phyloP scores from a whole-genome alignment of 2,113 vertebrate species.

The Chitala chitala region DNA sequence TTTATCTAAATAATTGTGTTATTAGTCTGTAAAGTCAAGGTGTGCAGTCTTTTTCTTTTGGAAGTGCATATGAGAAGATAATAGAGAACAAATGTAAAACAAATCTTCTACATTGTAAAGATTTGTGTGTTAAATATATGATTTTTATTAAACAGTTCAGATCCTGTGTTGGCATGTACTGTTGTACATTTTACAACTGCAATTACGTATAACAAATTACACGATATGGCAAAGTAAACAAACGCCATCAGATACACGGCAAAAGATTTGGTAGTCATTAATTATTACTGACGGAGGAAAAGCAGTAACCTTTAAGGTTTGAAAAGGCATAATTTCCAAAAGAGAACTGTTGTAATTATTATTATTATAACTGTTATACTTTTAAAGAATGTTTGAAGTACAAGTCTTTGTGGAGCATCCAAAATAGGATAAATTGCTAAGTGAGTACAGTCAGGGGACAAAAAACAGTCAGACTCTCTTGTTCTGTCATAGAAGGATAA shows the following conservation, averaged over 20 bases:
- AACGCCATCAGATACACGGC: not conserved
- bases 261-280: not conserved
- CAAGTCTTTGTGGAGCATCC: not conserved
- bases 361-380: not conserved
- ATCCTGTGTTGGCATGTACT: too few relatives aligned
- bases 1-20: too few relatives aligned
- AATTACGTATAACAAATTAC: not conserved
- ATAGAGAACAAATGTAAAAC: not conserved
- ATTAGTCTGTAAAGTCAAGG: too few relatives aligned
- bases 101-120: not conserved
- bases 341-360: not conserved
- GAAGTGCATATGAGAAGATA: not conserved
- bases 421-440: not conserved
- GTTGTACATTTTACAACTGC: not conserved
- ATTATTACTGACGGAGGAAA: not conserved
- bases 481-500: not conserved
- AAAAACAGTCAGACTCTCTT: not conserved
- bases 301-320: too few relatives aligned
- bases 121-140: conserved; percentile 4
- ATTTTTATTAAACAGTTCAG: not conserved
- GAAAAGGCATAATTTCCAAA: not conserved
- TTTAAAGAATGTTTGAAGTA: not conserved
- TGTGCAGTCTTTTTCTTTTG: conserved; percentile 1
- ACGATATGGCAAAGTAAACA: not conserved
- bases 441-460: not conserved